Percentiles rank a stretch among this genome's conserved stretches.
These are phyloP conservation scores for Drosophila tripunctata DNA, from an alignment of 2,888 invertebrate species.

Conservation along the genomic window DNA sequence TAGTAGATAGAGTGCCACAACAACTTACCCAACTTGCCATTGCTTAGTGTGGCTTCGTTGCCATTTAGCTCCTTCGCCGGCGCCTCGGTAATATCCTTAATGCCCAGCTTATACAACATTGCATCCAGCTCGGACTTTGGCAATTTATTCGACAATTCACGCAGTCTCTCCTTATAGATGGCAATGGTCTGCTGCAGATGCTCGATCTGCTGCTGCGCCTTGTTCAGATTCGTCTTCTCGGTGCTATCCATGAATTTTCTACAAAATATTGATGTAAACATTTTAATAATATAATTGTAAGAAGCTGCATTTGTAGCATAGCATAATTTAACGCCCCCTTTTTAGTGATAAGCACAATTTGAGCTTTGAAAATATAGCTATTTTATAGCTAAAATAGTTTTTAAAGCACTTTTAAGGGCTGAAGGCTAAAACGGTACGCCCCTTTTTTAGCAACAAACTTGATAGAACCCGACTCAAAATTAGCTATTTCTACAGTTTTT, in stretches of 20 bases:
- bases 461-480: too few relatives aligned
- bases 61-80: conserved; percentile 43
- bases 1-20: background rate
- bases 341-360: too few relatives aligned
- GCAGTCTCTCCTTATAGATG: conserved; percentile 91
- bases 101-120: conserved; percentile 85
- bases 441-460: too few relatives aligned
- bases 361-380: too few relatives aligned
- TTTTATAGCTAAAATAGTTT: too few relatives aligned
- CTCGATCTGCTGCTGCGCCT: conserved; percentile 94
- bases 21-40: conserved; percentile 69
- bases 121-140: conserved; percentile 84
- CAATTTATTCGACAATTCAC: conserved; percentile 86
- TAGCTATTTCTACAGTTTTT: background rate
- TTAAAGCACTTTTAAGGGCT: too few relatives aligned
- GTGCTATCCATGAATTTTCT: conserved; percentile 96
- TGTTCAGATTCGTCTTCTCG: conserved; percentile 94
- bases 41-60: conserved; percentile 61
- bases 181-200: conserved; percentile 94
- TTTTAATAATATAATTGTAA: too few relatives aligned
- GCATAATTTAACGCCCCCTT: too few relatives aligned
- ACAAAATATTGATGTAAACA: conserved; percentile 63
- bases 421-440: too few relatives aligned
- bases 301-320: too few relatives aligned
- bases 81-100: conserved; percentile 85